Conservation (phyloP, 2,797 vertebrate species). For the Myotis vivesi region DNA sequence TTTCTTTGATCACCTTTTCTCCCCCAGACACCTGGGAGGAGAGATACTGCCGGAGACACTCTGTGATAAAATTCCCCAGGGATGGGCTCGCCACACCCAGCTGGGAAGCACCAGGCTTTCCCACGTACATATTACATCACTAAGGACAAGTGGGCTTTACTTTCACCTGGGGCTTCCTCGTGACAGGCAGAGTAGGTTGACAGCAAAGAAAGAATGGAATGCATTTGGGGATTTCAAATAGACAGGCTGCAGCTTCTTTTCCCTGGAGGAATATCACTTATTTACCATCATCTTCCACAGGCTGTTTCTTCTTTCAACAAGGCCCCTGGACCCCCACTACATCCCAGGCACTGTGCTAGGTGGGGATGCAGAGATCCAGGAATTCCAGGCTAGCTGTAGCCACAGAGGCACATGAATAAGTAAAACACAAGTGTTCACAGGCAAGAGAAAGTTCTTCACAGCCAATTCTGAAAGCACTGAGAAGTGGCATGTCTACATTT, state of each 20-base stretch:
- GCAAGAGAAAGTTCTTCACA: not conserved
- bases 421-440: not conserved
- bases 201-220: conserved; percentile 23
- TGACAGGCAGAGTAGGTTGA: conserved; percentile 5
- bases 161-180: conserved; percentile 3
- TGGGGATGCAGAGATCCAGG: not conserved
- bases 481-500: not conserved
- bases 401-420: not conserved
- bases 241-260: conserved; percentile 24
- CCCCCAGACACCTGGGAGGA: not conserved
- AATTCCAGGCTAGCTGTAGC: not conserved
- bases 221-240: conserved; percentile 20
- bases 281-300: not conserved
- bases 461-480: not conserved
- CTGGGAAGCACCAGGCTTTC: conserved; percentile 48
- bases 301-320: not conserved
- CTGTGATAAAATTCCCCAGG: conserved; percentile 33
- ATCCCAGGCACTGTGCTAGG: not conserved
- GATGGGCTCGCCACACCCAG: not conserved
- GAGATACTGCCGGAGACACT: conserved; percentile 42
- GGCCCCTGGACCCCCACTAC: not conserved
- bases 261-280: not conserved
- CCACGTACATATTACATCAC: not conserved
- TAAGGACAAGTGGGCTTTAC: not conserved
- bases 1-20: conserved; percentile 55